These are phyloP conservation scores for Perizoma flavofasciatum DNA, from an alignment of 2,888 invertebrate genomes.

Conservation along the genomic window DNA sequence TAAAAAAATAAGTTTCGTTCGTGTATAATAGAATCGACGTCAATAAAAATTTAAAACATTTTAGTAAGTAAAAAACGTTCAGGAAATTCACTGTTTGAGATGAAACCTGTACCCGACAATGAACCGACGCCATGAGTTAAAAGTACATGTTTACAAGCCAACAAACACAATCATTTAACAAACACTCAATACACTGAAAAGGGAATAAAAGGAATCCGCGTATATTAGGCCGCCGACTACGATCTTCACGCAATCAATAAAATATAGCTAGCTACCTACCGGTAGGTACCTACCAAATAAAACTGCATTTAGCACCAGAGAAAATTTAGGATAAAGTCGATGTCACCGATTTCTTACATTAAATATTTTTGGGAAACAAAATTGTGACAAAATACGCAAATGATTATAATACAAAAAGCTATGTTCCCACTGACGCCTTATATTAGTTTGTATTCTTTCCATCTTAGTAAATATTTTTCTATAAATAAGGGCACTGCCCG, in stretches of 20 bases:
- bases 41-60: neutral
- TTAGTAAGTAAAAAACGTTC: no score
- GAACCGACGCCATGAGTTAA: no score
- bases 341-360: constrained; percentile 55
- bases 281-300: constrained; percentile 36
- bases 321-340: constrained; percentile 62
- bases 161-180: constrained; percentile 19
- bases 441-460: constrained; percentile 26
- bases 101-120: no score
- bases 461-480: constrained; percentile 40
- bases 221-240: constrained; percentile 29
- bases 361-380: constrained; percentile 36
- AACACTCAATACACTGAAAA: constrained; percentile 19
- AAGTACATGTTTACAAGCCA: constrained; percentile 1
- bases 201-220: constrained; percentile 14
- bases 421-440: constrained; percentile 22
- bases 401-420: constrained; percentile 36
- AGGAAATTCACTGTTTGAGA: no score
- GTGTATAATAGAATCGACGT: neutral
- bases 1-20: no score
- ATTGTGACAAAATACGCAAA: constrained; percentile 46
- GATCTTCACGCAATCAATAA: constrained; percentile 9
- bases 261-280: constrained; percentile 31
- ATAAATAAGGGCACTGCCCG: constrained; percentile 48
- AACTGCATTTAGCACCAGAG: constrained; percentile 71